Evolutionary conservation across 2,888 invertebrate species (phyloP), one percentile per base, ranked within the genome.

Genomic region (Nomada goodeniana): DNA sequence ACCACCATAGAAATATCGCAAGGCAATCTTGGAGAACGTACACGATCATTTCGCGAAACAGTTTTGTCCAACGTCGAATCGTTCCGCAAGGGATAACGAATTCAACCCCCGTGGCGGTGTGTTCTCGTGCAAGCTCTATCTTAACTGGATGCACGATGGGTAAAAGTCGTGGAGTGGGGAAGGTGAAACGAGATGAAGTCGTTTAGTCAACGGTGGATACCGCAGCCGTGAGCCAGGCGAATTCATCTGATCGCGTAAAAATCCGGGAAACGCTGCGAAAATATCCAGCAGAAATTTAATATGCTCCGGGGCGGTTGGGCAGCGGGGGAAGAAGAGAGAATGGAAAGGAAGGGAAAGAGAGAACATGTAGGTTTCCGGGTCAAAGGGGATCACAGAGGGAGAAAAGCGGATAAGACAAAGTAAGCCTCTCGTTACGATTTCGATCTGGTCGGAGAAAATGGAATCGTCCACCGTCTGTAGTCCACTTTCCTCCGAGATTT

Each of bases 361-460:
- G 81, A 73, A 83, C 86, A 90, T 89, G 85, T 90, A 82, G 88
- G 86, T 81, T 88, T 87, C 60, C 84, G 72, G 89, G 90, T 91
- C 87, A 90, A 87, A 89, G 78, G 82, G 85, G 73, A 80, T 80
- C 74, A 50, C 69, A 63, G 74, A 70, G 64, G 55, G 57, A 20
- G 80, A 55, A 60, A 75, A 75, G 44, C 70, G 82, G 83, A 83
- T 83, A 83, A 82, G 82, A 83, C 73, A 82, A 82, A 77, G 74
- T 83, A 80, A 82, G 83, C 78, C 69, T 73, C 70, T 82, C 82
- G 82, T 76, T 83, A 76, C 72, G 81, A 77, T 82, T 74, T 70
- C 70, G 76, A 82, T 77, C 82, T 77, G 29, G 69, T 53, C 5
- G 15, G 9, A 60, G 72, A 64, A 82, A 82, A 82, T 82, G 82